phyloP scores from a whole-genome alignment of 2,113 vertebrate genomes.

The Chaetodon trifascialis region DNA sequence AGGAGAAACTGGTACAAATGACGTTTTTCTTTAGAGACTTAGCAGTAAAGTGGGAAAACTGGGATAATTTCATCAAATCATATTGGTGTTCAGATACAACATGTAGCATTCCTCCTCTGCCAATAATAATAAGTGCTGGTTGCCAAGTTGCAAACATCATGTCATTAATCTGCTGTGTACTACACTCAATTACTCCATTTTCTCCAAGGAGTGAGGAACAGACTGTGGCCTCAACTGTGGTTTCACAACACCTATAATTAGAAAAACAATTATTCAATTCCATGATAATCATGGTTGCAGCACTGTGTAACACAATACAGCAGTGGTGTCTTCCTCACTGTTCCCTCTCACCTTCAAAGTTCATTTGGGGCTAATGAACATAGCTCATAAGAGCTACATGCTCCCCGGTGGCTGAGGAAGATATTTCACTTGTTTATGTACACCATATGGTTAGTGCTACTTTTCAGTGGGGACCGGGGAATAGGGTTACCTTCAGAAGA shows the following conservation, averaged over 20 bases:
- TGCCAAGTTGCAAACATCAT: constrained; percentile 68
- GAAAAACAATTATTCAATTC: constrained; percentile 73
- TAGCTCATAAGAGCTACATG: constrained; percentile 47
- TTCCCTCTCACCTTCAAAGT: constrained; percentile 71
- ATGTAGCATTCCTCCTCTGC: constrained; percentile 42
- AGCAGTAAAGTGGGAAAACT: constrained; percentile 54
- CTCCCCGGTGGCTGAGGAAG: constrained; percentile 52
- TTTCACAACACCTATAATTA: constrained; percentile 67
- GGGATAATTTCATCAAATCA: constrained; percentile 69
- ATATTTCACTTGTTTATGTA: constrained; percentile 69
- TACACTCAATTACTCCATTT: constrained; percentile 75
- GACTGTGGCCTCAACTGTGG: constrained; percentile 59
- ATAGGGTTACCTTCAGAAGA: constrained; percentile 61
- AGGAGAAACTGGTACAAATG: constrained; percentile 46
- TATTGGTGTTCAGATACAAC: constrained; percentile 57
- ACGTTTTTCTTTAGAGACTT: constrained; percentile 53
- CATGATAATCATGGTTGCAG: constrained; percentile 33
- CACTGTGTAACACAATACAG: constrained; percentile 25
- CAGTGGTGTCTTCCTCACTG: constrained; percentile 16
- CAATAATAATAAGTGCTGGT: constrained; percentile 71
- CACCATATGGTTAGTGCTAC: constrained; percentile 67
- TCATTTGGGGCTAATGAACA: constrained; percentile 72
- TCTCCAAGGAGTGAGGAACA: constrained; percentile 68
- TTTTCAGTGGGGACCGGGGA: constrained; percentile 44
- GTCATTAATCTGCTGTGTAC: constrained; percentile 73